Conservation (phyloP, 1,140 invertebrate genomes). For the Conus ventricosus region DNA sequence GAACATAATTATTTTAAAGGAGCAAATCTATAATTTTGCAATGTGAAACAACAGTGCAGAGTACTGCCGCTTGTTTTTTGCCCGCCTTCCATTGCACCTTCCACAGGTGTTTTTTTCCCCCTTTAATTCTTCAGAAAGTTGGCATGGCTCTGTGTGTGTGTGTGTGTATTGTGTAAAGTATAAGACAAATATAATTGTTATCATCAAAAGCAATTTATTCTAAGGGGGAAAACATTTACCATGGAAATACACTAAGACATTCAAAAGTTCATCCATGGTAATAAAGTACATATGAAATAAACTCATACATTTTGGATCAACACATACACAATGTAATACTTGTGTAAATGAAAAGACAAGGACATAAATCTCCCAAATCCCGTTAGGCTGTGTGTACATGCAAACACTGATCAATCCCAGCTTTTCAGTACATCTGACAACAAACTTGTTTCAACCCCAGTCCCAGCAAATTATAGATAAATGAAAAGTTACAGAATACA, state of each 20-base stretch:
- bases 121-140: too few species aligned
- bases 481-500: too few species aligned
- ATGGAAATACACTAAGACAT: neutral
- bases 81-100: too few species aligned
- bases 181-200: neutral
- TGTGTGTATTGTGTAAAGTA: neutral
- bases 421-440: neutral
- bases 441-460: neutral
- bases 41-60: too few species aligned
- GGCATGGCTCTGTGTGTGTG: neutral
- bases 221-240: constrained; percentile 1
- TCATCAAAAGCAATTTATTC: neutral
- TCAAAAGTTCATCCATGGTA: neutral
- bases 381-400: neutral
- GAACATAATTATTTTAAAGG: too few species aligned
- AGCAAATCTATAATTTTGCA: too few species aligned
- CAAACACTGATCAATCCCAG: neutral
- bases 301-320: neutral
- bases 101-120: too few species aligned
- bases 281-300: too few species aligned
- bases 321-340: neutral
- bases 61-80: too few species aligned
- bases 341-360: neutral
- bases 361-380: neutral
- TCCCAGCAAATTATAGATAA: neutral